These are phyloP conservation scores for Holothuria leucospilota DNA, from an alignment of 53 echinoderm and acorn worm species.

Conservation along the genomic window DNA sequence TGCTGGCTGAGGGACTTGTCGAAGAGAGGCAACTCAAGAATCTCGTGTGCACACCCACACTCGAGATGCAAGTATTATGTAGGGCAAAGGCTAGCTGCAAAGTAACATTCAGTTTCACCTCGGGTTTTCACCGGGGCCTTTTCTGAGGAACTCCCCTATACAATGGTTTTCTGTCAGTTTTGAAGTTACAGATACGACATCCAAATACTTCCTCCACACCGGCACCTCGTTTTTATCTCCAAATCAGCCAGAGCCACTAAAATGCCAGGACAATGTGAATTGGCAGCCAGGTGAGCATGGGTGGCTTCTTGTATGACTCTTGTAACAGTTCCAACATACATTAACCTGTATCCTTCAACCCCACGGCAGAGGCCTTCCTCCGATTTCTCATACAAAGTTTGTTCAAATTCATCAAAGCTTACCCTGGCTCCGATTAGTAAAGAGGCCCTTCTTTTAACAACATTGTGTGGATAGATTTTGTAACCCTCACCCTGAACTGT, in stretches of 20 bases:
- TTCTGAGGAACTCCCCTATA: background rate
- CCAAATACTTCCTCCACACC: no score
- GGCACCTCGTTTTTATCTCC: background rate
- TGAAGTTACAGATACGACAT: background rate
- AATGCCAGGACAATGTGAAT: background rate
- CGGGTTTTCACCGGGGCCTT: constrained; percentile 4
- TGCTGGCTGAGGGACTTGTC: background rate
- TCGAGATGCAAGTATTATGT: constrained; percentile 15
- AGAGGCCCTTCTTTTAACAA: no score
- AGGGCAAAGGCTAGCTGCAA: constrained; percentile 19
- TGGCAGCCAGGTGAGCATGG: no score
- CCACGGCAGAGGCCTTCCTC: no score
- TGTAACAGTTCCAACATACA: no score
- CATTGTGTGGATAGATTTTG: no score
- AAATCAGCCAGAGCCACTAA: background rate
- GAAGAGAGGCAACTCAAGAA: background rate
- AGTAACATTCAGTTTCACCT: background rate
- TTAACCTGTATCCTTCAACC: no score
- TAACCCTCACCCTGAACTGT: no score
- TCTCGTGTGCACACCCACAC: constrained; percentile 1
- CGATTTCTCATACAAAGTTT: no score
- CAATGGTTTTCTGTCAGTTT: background rate
- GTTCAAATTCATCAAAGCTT: no score
- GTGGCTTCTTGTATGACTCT: background rate
- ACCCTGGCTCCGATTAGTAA: no score